Evolutionary conservation across 2,797 vertebrate species (phyloP).

Genomic region (Helostoma temminkii): DNA sequence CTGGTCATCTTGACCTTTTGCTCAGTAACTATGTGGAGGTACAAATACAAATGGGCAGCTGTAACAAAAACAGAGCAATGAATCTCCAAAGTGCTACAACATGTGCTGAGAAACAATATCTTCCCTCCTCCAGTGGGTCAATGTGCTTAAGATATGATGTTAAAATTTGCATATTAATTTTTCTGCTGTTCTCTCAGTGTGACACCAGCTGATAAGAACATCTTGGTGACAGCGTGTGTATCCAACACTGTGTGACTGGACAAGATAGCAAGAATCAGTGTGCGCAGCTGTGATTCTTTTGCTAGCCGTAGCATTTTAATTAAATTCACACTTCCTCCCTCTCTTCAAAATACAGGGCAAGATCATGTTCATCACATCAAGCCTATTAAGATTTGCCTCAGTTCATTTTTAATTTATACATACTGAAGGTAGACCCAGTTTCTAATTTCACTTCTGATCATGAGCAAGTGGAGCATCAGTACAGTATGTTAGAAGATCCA

Average conservation of each 20-base stretch:
- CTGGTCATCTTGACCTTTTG: slow-evolving; percentile 4
- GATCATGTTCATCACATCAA: slow-evolving; percentile 52
- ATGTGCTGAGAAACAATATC: slow-evolving; percentile 40
- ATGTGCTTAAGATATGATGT: slow-evolving; percentile 44
- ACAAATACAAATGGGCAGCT: slow-evolving; percentile 20
- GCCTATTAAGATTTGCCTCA: slow-evolving; percentile 31
- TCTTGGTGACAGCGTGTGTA: slow-evolving; percentile 47
- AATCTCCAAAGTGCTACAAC: slow-evolving; percentile 23
- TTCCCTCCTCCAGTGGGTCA: slow-evolving; percentile 32
- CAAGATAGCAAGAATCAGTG: slow-evolving; percentile 52
- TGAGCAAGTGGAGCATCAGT: neutral
- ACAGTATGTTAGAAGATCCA: slow-evolving; percentile 14
- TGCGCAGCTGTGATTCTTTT: slow-evolving; percentile 49
- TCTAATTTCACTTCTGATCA: slow-evolving; percentile 22
- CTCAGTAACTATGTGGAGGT: slow-evolving; percentile 16
- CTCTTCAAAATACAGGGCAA: slow-evolving; percentile 27
- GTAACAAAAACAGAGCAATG: too few relatives aligned
- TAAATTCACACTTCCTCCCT: slow-evolving; percentile 44
- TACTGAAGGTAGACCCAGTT: slow-evolving; percentile 2
- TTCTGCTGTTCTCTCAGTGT: slow-evolving; percentile 40
- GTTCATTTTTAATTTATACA: slow-evolving; percentile 22
- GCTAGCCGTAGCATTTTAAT: slow-evolving; percentile 43
- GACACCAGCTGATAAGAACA: slow-evolving; percentile 58
- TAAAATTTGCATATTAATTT: slow-evolving; percentile 63
- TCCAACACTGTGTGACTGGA: slow-evolving; percentile 37